Evolutionary conservation across 1,140 invertebrate genomes (phyloP).

Genomic region (Neelides sp.): DNA sequence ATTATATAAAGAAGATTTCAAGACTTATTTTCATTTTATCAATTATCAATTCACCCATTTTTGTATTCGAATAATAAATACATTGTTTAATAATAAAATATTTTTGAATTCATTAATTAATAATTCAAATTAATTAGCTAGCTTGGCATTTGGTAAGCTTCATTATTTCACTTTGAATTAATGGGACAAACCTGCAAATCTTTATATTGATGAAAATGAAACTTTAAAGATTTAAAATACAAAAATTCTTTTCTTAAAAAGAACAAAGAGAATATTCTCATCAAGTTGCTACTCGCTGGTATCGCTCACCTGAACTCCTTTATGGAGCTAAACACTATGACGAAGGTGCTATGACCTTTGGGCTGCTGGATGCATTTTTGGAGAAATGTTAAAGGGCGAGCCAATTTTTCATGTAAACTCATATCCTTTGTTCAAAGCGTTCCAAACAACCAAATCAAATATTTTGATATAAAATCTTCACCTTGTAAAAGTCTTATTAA

Average conservation of each 20-base stretch:
- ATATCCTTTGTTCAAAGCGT: too few species aligned
- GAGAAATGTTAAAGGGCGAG: constrained; percentile 77
- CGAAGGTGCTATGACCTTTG: constrained; percentile 76
- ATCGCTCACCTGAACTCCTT: constrained; percentile 83
- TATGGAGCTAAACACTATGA: constrained; percentile 83
- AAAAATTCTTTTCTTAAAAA: constrained; percentile 62
- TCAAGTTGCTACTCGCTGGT: constrained; percentile 80
- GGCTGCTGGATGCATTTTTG: constrained; percentile 90
- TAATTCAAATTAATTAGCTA: too few species aligned
- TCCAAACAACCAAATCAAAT: background rate
- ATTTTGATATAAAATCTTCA: constrained; percentile 19
- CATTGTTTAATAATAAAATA: too few species aligned
- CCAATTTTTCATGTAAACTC: constrained; percentile 81
- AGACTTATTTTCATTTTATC: too few species aligned
- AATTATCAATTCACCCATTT: too few species aligned
- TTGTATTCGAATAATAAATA: too few species aligned
- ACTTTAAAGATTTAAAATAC: constrained; percentile 85
- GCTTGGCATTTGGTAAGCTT: too few species aligned
- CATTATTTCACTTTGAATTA: too few species aligned
- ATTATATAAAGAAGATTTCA: too few species aligned
- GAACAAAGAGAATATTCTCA: constrained; percentile 53
- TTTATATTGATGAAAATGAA: constrained; percentile 73
- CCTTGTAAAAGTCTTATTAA: background rate
- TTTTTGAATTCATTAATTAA: too few species aligned
- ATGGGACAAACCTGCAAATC: constrained; percentile 95